Base-by-base conservation (phyloP, 2,797 vertebrate species). In the Oreochromis mossambicus region DNA sequence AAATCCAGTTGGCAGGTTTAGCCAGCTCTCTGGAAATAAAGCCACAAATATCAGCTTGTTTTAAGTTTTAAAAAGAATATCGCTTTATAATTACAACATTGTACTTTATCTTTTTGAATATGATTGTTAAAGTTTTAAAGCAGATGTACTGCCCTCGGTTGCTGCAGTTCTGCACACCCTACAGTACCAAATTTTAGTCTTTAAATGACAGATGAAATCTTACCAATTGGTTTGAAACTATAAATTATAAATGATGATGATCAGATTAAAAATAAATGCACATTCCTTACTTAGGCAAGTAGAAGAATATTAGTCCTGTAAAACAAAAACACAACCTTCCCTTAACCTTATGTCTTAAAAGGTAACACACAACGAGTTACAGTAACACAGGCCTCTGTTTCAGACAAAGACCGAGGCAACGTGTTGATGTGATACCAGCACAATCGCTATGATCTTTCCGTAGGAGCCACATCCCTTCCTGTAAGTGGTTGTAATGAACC, bases 21-120 rank as follows among this genome's bases (percentile, higher is more conserved):
- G 79, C 87, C 80, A 75, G 84, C 85, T 87, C 80, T 90, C 93
- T 93, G 94, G 93, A 95, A 92, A 88, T 77, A 9, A 93, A 93
- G 94, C 94, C 93, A 92, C 93, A 92, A 58, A 91, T 93, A 93
- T 92, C 87, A 86, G 76, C 77, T 83, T 73, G 15, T 73, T 73
- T 73, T 50, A 34, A 84, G 54, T 92, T 88, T 90, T 79, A 81
- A 88, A 86, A 87, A 52, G 36, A 90, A 82, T 79, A 52, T 83
- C 76, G 15, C 58, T 91, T 88, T 88, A 41, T 77, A 32, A 91
- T 83, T 81, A 81, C 14, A 55, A 79, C 14, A 46, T 89, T 87
- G 75, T 86, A 76, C 68, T 73, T 73, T 63, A 24, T 34, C 46
- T 79, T 90, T 89, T 82, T 84, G 13, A 88, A 87, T 68, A 80